Evolutionary conservation across 2,797 vertebrate genomes (phyloP), one percentile per base, ranked within the genome.

Genomic region (Loris lydekkerianus): DNA sequence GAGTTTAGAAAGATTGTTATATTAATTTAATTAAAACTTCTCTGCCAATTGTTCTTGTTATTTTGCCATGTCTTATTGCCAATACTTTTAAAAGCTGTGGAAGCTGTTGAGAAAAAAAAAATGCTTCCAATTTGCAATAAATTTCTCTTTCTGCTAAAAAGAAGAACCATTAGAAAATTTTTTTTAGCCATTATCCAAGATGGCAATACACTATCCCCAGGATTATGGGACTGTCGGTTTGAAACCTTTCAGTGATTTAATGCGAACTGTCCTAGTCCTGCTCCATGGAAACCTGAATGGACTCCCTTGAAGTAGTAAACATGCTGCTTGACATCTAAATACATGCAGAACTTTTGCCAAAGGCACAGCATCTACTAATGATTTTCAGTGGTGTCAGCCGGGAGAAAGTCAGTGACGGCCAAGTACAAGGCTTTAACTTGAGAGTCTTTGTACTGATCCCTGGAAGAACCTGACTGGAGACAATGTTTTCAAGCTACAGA

Each of bases 171-270:
- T 78, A 67, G 82, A 96, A 96, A 97, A 94, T 97, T 97, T 92
- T 97, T 94, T 97, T 97, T 94, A 95, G 37, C 17, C 69, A 94
- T 96, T 91, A 69, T 94, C 78, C 63, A 97, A 96, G 11, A 65
- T 95, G 58, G 87, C 31, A 95, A 90, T 82, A 31, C 0, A 75
- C 18, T 94, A 56, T 27, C 83, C 40, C 61, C 18, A 95, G 61
- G 25, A 94, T 27, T 94, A 87, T n/a, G 89, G 37, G 5, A 82
- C 46, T 93, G 56, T 76, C n/a, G 80, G 34, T 89, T 94, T 87
- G 58, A 97, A 97, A 93, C 18, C 2, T 95, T 93, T 21, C 49
- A 25, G n/a, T 77, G 17, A 89, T 89, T 61, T 63, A 94, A 93
- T 18, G 56, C 70, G 46, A 92, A 77, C 10, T 78, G 9, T 76